Base-by-base conservation (phyloP, 2,888 invertebrate species). In the Acleris laterana region DNA sequence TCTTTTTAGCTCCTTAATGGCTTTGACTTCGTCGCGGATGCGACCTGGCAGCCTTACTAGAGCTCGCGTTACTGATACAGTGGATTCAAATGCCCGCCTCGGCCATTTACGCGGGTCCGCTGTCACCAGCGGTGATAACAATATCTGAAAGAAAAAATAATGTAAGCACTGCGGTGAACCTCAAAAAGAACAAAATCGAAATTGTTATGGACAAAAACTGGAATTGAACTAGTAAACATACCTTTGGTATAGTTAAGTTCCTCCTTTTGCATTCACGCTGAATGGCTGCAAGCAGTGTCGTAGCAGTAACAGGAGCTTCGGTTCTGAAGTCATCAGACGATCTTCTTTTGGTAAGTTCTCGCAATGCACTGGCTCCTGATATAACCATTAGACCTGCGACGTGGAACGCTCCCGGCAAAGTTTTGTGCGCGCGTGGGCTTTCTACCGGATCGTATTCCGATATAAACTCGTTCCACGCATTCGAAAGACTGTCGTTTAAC, bases 391-490 rank as follows among this genome's bases (percentile, higher is more conserved):
- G 90, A 0, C 96, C 95, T 1, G 94, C 79, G 28, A 95, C 95
- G 70, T 95, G 94, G 59, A 94, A 94, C 0, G 94, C 83, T 6
- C 94, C 94, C 0, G 95, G 95, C 20, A 93, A 81, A 6, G 93
- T 93, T 76, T 95, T 95, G 17, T 94, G 78, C 0, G 95, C 92
- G 68, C 95, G 92, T 0, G 96, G 95, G 63, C 95, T 94, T 80
- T 97, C 96, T 5, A 95, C 87, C 0, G 97, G 96, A 80, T 97
- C 97, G 71, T 96, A 96, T 75, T 95, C 95, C 25, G 95, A 95
- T 6, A 96, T 94, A 72, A 97, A 96, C 76, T 96, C 96, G 77
- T 97, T 97, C 97, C 97, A 97, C 20, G 94, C 92, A 73, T 96
- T 96, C 19, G 95, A 94, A 42, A 96, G 84, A 68, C 95, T 95